Base-by-base conservation (phyloP, 2,888 invertebrate genomes). In the Cerceris ruficornis region DNA sequence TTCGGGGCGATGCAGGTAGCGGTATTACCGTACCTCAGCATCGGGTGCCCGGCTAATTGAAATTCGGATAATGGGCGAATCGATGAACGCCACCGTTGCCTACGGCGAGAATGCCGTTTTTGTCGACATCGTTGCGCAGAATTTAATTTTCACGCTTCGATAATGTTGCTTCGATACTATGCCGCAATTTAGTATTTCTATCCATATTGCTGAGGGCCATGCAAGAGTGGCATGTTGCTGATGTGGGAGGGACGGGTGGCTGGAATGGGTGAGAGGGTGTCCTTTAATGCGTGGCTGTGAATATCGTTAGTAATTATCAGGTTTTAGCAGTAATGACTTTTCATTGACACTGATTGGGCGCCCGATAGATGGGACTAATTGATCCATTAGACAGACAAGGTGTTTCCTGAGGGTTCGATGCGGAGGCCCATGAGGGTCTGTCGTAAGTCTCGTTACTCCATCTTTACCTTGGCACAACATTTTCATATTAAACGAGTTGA, bases 81-180 rank as follows among this genome's bases (percentile, higher is more conserved):
- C 77, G 81, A 83, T 77, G 77, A 77, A 62, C 75, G 71, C 42
- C 52, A 43, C 62, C 59, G 65, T 79, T 62, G 78, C 78, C 62
- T 59, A 66, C 52, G 62, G 75, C 72, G 67, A 62, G 69, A 71
- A 75, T 55, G 42, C 49, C 67, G 75, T 76, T 82, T 76, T 82
- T 77, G 76, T 67, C 78, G 75, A 54, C 50, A 46, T 69, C 52
- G 55, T 54, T 66, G 61, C 73, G 68, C 77, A 78, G 67, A 86
- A 87, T 88, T 82, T 85, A 78, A 83, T 86, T 86, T 86, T 83
- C 87, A 81, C 80, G 80, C 74, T 80, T 84, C 84, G 77, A 81
- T 87, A 85, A 72, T 68, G 52, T 80, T 70, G 66, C 75, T 49
- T 54, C 54, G 61, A 73, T 68, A 75, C 49, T 57, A 17, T 17